Base-by-base conservation (phyloP, 2,888 invertebrate species). In the Oeneis ivallda region DNA sequence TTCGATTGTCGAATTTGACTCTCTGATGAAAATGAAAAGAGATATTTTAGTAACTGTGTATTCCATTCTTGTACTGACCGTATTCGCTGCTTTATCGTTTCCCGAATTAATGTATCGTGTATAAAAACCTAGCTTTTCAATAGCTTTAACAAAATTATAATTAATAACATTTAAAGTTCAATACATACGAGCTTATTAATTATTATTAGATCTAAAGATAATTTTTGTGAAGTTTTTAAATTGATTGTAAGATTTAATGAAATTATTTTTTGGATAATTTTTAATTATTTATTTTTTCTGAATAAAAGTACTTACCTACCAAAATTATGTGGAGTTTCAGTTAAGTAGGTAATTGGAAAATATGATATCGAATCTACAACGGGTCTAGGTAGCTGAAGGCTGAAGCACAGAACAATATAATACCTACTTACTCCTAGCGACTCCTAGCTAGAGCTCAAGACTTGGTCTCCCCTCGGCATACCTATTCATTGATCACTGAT, bases 41-140 rank as follows among this genome's bases (percentile, higher is more conserved):
- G 88, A 90, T 74, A 76, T 91, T 70, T 75, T 92, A 66, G 87
- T 92, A 15, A 87, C 89, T 3, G 74, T 91, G 57, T 92, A 92
- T 76, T 90, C 90, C 5, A 79, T 91, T 73, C 76, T 92, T 62
- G 87, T 89, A 34, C 76, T 91, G 19, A 89, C 88, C 59, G 83
- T 92, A 1, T 91, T 92, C 70, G 88, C 87, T 58, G 90, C 90
- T 19, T 76, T 92, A 62, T 86, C 90, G 0, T 83, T 89, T 71
- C 87, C 90, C 6, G 50, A 61, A 41, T 26, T 61, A 41, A 41
- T 41, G n/a, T 61, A 61, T 52, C 41, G 37, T 32, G 10, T 61
- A n/a, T 61, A 41, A 50, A 11, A n/a, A 41, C 41, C n/a, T n/a
- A n/a, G n/a, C n/a, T n/a, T n/a, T n/a, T n/a, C 13, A 41, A 13